Conservation (phyloP, 2,113 vertebrate genomes). For the Pardalotus punctatus region DNA sequence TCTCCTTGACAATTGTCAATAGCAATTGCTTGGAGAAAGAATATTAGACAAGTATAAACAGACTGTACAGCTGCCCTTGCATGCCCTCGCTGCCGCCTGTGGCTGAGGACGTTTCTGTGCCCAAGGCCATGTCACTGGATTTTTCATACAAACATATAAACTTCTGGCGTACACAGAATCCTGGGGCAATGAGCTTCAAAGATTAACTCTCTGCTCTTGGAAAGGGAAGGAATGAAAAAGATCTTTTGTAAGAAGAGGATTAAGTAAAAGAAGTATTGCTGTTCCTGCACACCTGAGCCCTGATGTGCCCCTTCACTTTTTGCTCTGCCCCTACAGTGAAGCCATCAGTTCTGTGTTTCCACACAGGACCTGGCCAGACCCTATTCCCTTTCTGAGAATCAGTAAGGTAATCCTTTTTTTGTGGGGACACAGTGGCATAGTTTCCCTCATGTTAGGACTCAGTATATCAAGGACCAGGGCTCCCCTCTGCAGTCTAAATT, state of each 20-base stretch:
- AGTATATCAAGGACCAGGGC: background rate
- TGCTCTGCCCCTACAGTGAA: background rate
- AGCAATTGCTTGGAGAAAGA: background rate
- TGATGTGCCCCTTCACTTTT: background rate
- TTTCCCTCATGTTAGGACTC: background rate
- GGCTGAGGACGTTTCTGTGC: background rate
- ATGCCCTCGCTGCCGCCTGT: background rate
- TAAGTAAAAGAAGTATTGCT: background rate
- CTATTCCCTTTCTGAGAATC: background rate
- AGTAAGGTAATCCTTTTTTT: background rate
- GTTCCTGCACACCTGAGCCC: background rate
- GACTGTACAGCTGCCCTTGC: accelerated
- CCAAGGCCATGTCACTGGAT: background rate
- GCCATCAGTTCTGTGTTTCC: background rate
- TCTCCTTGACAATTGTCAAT: background rate
- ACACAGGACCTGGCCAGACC: background rate
- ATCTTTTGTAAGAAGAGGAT: background rate
- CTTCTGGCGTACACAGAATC: background rate
- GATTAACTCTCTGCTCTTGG: background rate
- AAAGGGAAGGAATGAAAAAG: background rate
- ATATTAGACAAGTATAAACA: background rate
- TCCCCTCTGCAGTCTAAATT: background rate
- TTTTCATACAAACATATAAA: background rate
- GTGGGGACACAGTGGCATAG: background rate
- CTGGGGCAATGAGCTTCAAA: background rate